phyloP scores from a whole-genome alignment of 2,888 invertebrate species.

The Caradrina clavipalpis region DNA sequence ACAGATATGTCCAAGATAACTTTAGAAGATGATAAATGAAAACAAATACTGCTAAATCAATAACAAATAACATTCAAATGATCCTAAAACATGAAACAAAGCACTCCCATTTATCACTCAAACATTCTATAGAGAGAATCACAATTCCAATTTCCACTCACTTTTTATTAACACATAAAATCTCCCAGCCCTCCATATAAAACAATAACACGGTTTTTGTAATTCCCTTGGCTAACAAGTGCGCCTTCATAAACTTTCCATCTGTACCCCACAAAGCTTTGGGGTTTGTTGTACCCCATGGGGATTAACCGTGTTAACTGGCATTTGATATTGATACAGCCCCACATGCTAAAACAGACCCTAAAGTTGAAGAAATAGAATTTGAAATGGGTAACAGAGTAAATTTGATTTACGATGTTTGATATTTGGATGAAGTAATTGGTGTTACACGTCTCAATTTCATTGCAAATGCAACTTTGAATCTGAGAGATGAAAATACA shows the following conservation, averaged over 20 bases:
- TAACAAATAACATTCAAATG: conserved; percentile 45
- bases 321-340: conserved; percentile 77
- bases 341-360: conserved; percentile 59
- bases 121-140: conserved; percentile 65
- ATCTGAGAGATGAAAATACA: not conserved
- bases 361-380: conserved; percentile 45
- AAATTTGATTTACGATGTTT: conserved; percentile 65
- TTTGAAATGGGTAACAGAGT: conserved; percentile 35
- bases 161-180: conserved; percentile 89
- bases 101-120: conserved; percentile 72
- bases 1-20: too few relatives aligned
- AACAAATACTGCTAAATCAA: too few relatives aligned
- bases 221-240: conserved; percentile 87
- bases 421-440: conserved; percentile 64
- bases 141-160: conserved; percentile 78
- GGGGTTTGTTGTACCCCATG: conserved; percentile 80
- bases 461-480: conserved; percentile 61
- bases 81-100: conserved; percentile 72
- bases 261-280: conserved; percentile 86
- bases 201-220: conserved; percentile 89
- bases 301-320: conserved; percentile 84
- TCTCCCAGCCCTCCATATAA: conserved; percentile 79
- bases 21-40: too few relatives aligned
- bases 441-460: conserved; percentile 56
- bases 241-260: conserved; percentile 88